Evolutionary conservation across 2,888 invertebrate genomes (phyloP), one percentile per base, ranked within the genome.

Genomic region (Linnaemya tessellans): DNA sequence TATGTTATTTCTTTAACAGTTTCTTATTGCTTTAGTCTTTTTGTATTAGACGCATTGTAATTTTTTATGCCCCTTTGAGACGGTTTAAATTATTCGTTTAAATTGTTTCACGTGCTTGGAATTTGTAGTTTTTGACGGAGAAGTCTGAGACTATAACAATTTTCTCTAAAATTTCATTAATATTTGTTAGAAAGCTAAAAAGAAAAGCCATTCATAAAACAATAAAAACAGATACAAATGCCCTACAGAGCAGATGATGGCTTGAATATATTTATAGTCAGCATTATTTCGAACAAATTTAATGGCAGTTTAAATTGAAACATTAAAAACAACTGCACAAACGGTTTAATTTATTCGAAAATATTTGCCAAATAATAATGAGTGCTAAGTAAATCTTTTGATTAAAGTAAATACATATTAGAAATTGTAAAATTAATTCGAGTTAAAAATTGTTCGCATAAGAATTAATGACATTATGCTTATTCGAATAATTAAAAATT

Each of bases 81-180:
- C 70, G 82, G 64, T 85, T 85, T 79, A 82, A 85, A 85, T 85
- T 74, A 82, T 82, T 79, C 74, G 81, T 75, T 79, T 70, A 82
- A 85, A 79, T 79, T 82, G 74, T 73, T 75, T 74, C 74, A 85
- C 85, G 85, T 85, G 85, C 70, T 64, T 60, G 18, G 82, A 74
- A 85, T 85, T 43, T 79, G 25, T 38, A 65, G 38, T 51, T 20
- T 30, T 15, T 15, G n/a, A n/a, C 30, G 58, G 10, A 58, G 46
- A 25, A 78, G 54, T 20, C 62, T 46, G 38, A 78, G 54, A 35
- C 62, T 35, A 49, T 20, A 35, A 43, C 18, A 64, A 64, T 41
- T 71, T 20, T 64, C 46, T 22, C 41, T 35, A 41, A 43, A 8
- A 51, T 62, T 49, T 60, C 51, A 51, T 46, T 46, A 35, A 64